These are phyloP conservation scores for Eumeta japonica DNA, from an alignment of 1,140 invertebrate genomes.

Conservation along the genomic window DNA sequence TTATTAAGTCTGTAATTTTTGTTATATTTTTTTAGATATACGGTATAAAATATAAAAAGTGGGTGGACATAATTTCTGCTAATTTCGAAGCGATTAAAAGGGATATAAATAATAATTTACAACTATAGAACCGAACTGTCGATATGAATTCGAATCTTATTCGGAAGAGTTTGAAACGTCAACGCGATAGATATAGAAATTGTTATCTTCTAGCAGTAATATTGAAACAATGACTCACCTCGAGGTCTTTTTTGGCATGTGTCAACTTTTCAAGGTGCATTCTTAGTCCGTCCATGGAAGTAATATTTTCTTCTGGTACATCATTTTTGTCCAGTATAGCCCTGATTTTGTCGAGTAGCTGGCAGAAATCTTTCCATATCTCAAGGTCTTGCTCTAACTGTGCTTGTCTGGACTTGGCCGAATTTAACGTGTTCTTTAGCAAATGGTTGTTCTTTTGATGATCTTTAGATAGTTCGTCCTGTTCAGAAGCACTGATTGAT, in stretches of 20 bases:
- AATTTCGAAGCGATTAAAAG: no score
- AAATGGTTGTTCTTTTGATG: constrained; percentile 76
- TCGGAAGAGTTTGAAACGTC: no score
- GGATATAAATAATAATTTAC: no score
- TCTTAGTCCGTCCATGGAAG: constrained; percentile 72
- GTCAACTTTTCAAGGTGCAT: constrained; percentile 79
- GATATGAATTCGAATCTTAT: no score
- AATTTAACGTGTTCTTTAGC: constrained; percentile 78
- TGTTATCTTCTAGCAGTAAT: no score
- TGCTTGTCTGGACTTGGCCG: constrained; percentile 73
- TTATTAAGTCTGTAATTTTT: no score
- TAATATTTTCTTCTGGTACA: constrained; percentile 73
- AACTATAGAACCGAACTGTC: no score
- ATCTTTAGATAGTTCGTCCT: constrained; percentile 77
- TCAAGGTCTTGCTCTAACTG: constrained; percentile 75
- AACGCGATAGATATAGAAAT: no score
- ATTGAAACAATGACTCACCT: constrained; percentile 62
- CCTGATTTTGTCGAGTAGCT: constrained; percentile 73
- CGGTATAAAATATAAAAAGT: no score
- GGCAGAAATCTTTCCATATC: constrained; percentile 77
- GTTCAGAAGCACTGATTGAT: constrained; percentile 73
- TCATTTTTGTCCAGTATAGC: constrained; percentile 70
- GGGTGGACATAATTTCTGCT: no score
- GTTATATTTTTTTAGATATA: no score
- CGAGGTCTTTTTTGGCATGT: constrained; percentile 73